Percentiles rank a stretch among this genome's conserved stretches.
Evolutionary conservation across 2,113 vertebrate genomes (phyloP).

Genomic region (Hippolais icterina): DNA sequence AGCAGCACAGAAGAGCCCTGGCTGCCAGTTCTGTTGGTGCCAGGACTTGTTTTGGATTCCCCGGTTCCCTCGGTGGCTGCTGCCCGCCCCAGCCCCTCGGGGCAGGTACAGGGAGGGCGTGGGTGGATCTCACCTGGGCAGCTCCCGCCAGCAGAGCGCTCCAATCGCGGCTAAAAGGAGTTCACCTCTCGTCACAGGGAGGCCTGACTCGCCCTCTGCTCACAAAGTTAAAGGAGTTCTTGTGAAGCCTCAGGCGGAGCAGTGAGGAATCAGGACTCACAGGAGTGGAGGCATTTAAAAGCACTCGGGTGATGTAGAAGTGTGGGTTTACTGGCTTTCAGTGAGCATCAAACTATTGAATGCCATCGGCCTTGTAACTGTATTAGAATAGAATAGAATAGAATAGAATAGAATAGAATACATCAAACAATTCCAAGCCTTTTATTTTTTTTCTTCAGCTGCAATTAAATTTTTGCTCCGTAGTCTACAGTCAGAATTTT

Average conservation of each 20-base stretch:
- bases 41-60: not conserved
- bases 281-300: not conserved
- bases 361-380: not conserved
- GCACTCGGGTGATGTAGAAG: not conserved
- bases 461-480: not conserved
- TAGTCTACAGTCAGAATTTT: not conserved
- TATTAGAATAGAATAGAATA: not conserved
- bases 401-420: not conserved
- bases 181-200: not conserved
- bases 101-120: not conserved
- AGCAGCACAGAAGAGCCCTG: not conserved
- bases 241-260: not conserved
- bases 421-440: not conserved
- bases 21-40: not conserved
- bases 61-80: not conserved
- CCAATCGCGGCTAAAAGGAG: not conserved
- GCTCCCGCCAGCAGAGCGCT: not conserved
- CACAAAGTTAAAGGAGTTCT: not conserved
- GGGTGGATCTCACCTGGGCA: not conserved
- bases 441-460: not conserved
- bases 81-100: not conserved
- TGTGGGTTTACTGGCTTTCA: not conserved
- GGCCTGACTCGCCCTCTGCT: not conserved
- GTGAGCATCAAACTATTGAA: not conserved
- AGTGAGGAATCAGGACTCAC: not conserved